Conservation (phyloP, 2,797 vertebrate species). For the Enteromius mattozi region DNA sequence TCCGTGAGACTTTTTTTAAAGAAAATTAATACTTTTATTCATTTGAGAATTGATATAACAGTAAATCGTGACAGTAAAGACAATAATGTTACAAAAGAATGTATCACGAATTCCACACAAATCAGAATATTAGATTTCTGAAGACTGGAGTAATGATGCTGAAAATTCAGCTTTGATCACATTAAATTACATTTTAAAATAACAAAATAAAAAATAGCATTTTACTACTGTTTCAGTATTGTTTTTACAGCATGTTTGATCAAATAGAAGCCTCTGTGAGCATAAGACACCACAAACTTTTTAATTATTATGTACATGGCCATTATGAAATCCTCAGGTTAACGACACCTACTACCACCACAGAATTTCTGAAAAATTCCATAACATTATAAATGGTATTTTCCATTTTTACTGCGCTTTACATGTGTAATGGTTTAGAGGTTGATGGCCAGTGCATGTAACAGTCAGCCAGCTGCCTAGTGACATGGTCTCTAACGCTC, state of each 20-base stretch:
- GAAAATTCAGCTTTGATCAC: neutral
- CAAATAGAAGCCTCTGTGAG: neutral
- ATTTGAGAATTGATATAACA: neutral
- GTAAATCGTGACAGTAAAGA: neutral
- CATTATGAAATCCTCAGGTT: neutral
- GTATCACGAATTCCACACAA: neutral
- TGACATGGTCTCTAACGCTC: slow-evolving; percentile 45
- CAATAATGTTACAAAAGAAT: neutral
- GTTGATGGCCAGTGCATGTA: neutral
- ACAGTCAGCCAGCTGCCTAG: slow-evolving; percentile 46
- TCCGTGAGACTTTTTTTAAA: neutral
- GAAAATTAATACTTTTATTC: neutral
- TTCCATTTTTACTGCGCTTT: neutral
- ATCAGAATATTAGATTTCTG: neutral
- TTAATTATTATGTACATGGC: neutral
- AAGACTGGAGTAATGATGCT: neutral
- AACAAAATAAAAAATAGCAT: neutral
- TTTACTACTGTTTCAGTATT: neutral
- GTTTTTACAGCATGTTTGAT: neutral
- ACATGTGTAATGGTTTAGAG: neutral
- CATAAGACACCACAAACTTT: neutral
- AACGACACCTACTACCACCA: neutral
- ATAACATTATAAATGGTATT: neutral
- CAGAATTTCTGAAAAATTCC: neutral
- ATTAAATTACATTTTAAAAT: neutral